These are phyloP conservation scores for Dicranocentrus wangi DNA, from an alignment of 2,888 invertebrate species.

Conservation along the genomic window DNA sequence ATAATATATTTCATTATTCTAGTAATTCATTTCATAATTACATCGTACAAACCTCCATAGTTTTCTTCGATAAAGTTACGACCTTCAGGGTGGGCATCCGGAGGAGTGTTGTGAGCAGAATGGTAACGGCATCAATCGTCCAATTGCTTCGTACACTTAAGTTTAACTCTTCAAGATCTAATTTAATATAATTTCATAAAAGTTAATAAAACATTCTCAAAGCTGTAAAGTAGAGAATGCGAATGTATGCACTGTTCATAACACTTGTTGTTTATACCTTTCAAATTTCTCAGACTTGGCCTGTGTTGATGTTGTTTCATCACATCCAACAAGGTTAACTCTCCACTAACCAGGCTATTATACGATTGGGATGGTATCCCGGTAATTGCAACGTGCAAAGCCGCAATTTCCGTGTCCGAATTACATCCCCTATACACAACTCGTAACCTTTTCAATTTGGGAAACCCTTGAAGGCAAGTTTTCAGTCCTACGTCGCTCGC, in stretches of 20 bases:
- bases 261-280: background rate
- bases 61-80: conserved; percentile 26
- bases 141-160: conserved; percentile 33
- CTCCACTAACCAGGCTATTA: conserved; percentile 17
- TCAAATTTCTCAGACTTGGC: conserved; percentile 34
- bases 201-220: background rate
- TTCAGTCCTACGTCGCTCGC: conserved; percentile 4
- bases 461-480: conserved; percentile 24
- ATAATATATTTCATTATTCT: background rate
- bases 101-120: conserved; percentile 35
- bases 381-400: conserved; percentile 8
- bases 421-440: conserved; percentile 12
- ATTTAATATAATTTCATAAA: background rate
- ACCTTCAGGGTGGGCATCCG: conserved; percentile 29
- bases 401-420: background rate
- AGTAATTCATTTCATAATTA: background rate
- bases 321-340: conserved; percentile 23
- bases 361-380: conserved; percentile 29
- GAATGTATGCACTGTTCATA: background rate
- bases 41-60: background rate
- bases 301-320: conserved; percentile 14
- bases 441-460: conserved; percentile 7
- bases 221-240: background rate
- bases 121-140: conserved; percentile 21
- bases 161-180: conserved; percentile 47